Base-by-base conservation (phyloP, 2,113 vertebrate species). In the Sinocyclocheilus rhinocerous region DNA sequence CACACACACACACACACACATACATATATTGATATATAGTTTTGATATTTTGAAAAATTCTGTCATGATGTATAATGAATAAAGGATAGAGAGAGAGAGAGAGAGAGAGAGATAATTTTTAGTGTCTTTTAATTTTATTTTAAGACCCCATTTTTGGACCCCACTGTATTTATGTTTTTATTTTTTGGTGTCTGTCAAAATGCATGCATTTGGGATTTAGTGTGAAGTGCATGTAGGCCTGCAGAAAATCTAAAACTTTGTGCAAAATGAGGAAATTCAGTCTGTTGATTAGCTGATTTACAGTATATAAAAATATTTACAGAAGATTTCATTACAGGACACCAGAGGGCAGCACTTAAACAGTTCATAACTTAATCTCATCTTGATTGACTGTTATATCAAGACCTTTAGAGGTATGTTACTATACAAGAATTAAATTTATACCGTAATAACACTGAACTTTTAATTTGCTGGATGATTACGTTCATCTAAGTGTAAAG, bases 301-400 rank as follows among this genome's bases (percentile, higher is more conserved):
- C 67, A 39, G 29, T 36, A 22, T 10, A 70, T 42, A 11, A 22
- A 0, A 39, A 33, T 77, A 15, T 36, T 39, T 59, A 57, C 20
- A n/a, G 57, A n/a, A 45, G n/a, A 24, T 65, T 48, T 48, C 13
- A 26, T 65, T 48, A 12, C 4, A 6, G 15, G 15, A 26, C 79
- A 65, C 39, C 79, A 81, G 79, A 81, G 79, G 79, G 79, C 79
- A 81, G 79, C 57, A 81, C n/a, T 81, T 61, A 20, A 26, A 29
- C n/a, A 61, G 22, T 75, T 48, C 29, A 33, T 33, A 33, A 33
- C 29, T 33, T 33, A 16, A 24, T 36, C 67, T 45, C 9, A 45
- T 1, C 6, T 24, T 16, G n/a, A n/a, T n/a, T n/a, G n/a, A n/a
- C n/a, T n/a, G n/a, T n/a, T n/a, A n/a, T n/a, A n/a, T n/a, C n/a